phyloP scores from a whole-genome alignment of 2,888 invertebrate genomes.

The Tetramorium bicarinatum region DNA sequence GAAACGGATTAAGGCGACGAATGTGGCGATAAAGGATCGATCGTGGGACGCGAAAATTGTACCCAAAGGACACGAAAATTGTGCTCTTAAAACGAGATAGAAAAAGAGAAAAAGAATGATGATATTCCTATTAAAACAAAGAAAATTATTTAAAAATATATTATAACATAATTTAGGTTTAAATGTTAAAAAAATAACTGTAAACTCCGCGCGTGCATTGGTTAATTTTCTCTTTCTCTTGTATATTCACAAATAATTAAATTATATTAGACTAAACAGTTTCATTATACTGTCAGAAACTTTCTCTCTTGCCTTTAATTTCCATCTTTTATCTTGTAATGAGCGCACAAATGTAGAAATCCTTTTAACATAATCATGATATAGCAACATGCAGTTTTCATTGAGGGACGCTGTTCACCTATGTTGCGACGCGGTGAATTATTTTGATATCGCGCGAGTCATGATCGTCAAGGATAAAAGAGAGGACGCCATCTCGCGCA shows the following conservation, averaged over 20 bases:
- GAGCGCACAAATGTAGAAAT: background rate
- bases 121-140: background rate
- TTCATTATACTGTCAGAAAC: background rate
- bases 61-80: slow-evolving; percentile 29
- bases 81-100: background rate
- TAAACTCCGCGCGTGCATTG: background rate
- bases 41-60: slow-evolving; percentile 29
- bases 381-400: background rate
- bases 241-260: background rate
- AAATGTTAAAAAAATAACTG: background rate
- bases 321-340: background rate
- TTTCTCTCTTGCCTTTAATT: background rate
- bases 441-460: slow-evolving; percentile 28
- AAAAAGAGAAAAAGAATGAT: background rate
- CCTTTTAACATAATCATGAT: slow-evolving; percentile 5
- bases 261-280: slow-evolving; percentile 5
- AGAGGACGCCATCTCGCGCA: background rate
- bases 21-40: slow-evolving; percentile 54
- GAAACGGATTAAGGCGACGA: slow-evolving; percentile 45
- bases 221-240: background rate
- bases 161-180: background rate
- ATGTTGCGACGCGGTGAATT: slow-evolving; percentile 1
- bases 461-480: background rate
- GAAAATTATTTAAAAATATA: background rate
- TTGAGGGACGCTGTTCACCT: background rate